A percentile compares a stretch with the other conserved stretches of the same genome.
Conservation (phyloP, 2,888 invertebrate species). For the Mystacides longicornis region DNA sequence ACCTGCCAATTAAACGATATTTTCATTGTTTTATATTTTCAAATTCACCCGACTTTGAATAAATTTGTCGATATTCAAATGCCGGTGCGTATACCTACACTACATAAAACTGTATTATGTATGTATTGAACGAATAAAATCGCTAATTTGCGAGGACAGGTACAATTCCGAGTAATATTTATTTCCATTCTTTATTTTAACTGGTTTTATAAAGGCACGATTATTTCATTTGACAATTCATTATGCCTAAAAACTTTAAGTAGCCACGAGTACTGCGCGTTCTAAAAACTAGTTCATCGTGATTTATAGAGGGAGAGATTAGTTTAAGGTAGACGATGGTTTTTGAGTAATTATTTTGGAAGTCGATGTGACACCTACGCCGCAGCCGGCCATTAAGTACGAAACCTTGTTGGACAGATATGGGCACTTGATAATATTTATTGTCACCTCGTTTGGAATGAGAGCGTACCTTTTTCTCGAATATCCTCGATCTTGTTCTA, state of each 20-base stretch:
- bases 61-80: not conserved
- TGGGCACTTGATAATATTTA: conserved; percentile 13
- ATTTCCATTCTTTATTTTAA: no score
- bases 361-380: conserved; percentile 3
- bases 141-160: no score
- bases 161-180: no score
- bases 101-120: no score
- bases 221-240: no score
- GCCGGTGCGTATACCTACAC: no score
- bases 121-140: no score
- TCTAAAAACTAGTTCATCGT: no score
- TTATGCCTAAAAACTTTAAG: no score
- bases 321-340: not conserved
- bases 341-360: not conserved
- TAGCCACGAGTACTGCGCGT: no score
- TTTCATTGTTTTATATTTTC: not conserved
- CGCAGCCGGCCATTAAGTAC: conserved; percentile 7
- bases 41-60: not conserved
- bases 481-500: not conserved
- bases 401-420: conserved; percentile 16
- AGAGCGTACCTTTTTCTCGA: not conserved
- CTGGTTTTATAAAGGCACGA: no score
- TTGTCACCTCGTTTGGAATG: conserved; percentile 4
- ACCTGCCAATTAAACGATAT: not conserved
- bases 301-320: no score